Evolutionary conservation across 2,888 invertebrate genomes (phyloP).

Genomic region (Dolichopus griseipennis): DNA sequence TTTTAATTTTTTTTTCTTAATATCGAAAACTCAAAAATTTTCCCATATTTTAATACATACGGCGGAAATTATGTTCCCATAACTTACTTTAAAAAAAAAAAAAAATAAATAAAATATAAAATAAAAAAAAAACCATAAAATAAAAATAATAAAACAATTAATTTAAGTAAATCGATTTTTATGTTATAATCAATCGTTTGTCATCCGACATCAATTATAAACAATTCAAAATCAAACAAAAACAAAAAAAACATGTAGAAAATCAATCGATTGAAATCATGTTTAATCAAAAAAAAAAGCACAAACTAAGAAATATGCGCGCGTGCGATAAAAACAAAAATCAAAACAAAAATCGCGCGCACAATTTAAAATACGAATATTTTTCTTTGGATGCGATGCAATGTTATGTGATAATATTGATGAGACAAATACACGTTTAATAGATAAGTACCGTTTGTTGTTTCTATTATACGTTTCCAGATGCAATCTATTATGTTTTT

Average conservation of each 20-base stretch:
- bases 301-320: not conserved
- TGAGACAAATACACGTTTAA: not conserved
- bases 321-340: not conserved
- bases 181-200: not conserved
- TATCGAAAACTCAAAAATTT: too few relatives aligned
- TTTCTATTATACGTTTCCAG: not conserved
- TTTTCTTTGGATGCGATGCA: too few relatives aligned
- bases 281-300: too few relatives aligned
- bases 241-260: too few relatives aligned
- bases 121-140: not conserved
- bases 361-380: too few relatives aligned
- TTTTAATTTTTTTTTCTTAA: too few relatives aligned
- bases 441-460: not conserved
- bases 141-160: not conserved
- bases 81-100: not conserved
- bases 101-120: not conserved
- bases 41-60: too few relatives aligned
- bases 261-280: too few relatives aligned
- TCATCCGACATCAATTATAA: not conserved
- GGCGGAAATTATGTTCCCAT: not conserved
- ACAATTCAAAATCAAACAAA: not conserved
- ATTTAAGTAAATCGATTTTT: not conserved
- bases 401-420: not conserved
- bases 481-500: too few relatives aligned
- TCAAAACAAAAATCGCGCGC: too few relatives aligned